Evolutionary conservation across 2,797 vertebrate species (phyloP), one percentile per base, ranked within the genome.

Genomic region (Sciurus vulgaris): DNA sequence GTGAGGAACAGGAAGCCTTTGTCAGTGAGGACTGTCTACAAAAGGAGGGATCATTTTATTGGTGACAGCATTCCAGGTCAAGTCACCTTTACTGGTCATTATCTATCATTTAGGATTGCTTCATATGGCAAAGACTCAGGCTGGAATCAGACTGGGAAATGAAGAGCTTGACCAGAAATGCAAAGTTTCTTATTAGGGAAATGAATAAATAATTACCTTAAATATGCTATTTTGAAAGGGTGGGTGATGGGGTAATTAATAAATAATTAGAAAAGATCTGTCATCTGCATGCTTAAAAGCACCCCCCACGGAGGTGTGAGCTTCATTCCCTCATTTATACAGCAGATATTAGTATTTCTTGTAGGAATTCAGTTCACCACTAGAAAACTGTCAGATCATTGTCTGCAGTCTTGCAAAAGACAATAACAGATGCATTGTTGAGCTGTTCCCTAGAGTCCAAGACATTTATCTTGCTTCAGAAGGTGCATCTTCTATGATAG

Each of bases 11-110:
- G 22, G 15, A 38, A 14, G 4, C 3, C 1, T 47, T 41, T 18
- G 12, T 0, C 0, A 0, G 13, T 3, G 17, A 13, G 7, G 63
- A 2, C 0, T 9, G 4, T 7, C 61, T 12, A 4, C 4, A 35
- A 7, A 18, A 83, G n/a, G 85, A 56, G 5, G 24, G 38, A 3
- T 63, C 14, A 2, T 35, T 24, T 28, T n/a, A 2, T 44, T 41
- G 35, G 15, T 17, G 41, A 73, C n/a, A 7, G 1, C 0, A 0
- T 47, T 41, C 86, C 18, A 24, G 7, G 30, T 47, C 30, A 8
- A 35, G 56, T 35, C 20, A 14, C 8, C 12, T 12, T 35, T 38
- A 4, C 33, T 1, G 14, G 17, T 56, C 38, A 17, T 35, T 1
- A 20, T 26, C 5, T 4, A 2, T 8, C 20, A 10, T 15, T 41